Base-by-base conservation (phyloP, 2,888 invertebrate genomes). In the Eristalis arbustorum region DNA sequence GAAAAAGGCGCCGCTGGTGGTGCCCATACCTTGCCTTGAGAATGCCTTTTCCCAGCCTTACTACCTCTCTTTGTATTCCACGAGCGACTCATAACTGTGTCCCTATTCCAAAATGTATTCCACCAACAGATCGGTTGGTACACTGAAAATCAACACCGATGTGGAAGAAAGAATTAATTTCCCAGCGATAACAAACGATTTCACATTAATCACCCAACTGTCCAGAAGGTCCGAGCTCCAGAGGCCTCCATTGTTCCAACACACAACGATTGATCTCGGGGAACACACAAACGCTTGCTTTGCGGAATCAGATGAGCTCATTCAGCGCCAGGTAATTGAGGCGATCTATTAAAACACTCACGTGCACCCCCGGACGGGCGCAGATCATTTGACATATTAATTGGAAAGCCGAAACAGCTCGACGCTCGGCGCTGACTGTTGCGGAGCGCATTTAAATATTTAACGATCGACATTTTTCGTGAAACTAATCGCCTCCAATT, bases 391-490 rank as follows among this genome's bases (percentile, higher is more conserved):
- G 82, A 77, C 82, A 82, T 71, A 82, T 74, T 85, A 85, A 82
- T 85, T 85, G 82, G 85, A 25, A 77, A 67, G 69, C 57, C 73
- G 34, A 71, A 64, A 69, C 62, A 28, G 61, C 62, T 69, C 42
- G 61, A 57, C 25, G 13, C 13, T 22, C 42, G 61, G 64, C 25
- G 13, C 13, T 22, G 25, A 42, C 22, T 11, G 68, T 61, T 61
- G 56, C 64, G 80, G 72, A 56, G 11, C 61, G 18, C 28, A 81
- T 85, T 85, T 66, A 62, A 81, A 81, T 73, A 73, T 81, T 77
- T 82, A 85, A 85, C 77, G 82, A 85, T 82, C 82, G 77, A 85
- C 81, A 72, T 68, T 85, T 81, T 63, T 77, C 63, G 66, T 71
- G 49, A 22, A 49, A 49, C 62, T 82, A 85, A 85, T 85, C 81